Conservation (phyloP, 2,888 invertebrate genomes). For the Napeogenes inachia region DNA sequence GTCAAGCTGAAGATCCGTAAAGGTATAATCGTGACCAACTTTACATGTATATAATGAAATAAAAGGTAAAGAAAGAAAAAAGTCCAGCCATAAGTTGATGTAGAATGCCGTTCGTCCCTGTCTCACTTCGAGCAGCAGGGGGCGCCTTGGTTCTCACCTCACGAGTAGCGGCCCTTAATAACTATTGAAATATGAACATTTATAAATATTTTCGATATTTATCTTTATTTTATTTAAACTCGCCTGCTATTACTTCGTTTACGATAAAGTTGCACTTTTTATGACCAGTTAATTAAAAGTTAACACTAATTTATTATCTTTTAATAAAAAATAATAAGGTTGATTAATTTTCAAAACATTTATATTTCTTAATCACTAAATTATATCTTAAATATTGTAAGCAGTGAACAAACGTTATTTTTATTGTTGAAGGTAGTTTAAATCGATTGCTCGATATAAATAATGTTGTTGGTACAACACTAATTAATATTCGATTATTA, state of each 20-base stretch:
- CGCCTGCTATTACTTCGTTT: constrained; percentile 7
- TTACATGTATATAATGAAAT: constrained; percentile 66
- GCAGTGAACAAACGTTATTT: constrained; percentile 28
- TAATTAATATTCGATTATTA: constrained; percentile 69
- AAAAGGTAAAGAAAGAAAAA: constrained; percentile 44
- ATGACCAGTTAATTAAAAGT: constrained; percentile 29
- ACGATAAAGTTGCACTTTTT: neutral
- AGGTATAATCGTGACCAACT: constrained; percentile 51
- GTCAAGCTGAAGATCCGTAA: constrained; percentile 32
- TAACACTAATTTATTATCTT: constrained; percentile 37
- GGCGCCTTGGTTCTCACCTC: constrained; percentile 77
- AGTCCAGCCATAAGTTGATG: constrained; percentile 72
- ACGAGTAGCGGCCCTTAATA: constrained; percentile 76
- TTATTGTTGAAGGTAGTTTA: constrained; percentile 62
- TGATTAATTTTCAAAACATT: constrained; percentile 35
- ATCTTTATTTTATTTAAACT: constrained; percentile 33
- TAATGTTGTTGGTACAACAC: constrained; percentile 61
- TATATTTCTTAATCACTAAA: constrained; percentile 46
- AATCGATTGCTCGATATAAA: constrained; percentile 67
- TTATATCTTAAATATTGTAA: neutral
- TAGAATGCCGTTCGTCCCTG: constrained; percentile 73
- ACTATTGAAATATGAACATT: constrained; percentile 77
- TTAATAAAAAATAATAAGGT: neutral
- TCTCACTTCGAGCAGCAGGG: constrained; percentile 73
- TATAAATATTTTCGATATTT: constrained; percentile 73